Evolutionary conservation across 2,888 invertebrate species (phyloP), one percentile per base, ranked within the genome.

Genomic region (Molorchus minor): DNA sequence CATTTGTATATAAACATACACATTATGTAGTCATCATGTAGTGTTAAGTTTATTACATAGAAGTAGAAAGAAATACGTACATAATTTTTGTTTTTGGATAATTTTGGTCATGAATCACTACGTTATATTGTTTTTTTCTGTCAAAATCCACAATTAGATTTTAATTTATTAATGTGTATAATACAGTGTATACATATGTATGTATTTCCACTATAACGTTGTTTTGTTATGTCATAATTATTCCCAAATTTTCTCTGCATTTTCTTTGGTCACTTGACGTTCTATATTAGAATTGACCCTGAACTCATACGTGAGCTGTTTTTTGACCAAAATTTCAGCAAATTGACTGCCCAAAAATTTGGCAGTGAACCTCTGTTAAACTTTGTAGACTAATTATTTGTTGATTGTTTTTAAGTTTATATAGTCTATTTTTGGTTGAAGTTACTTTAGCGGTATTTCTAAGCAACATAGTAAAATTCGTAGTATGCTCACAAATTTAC

Each of bases 331-430:
- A 56, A 20, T 40, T 57, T 30, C 47, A 64, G 62, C 58, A 56
- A 60, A 62, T 30, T 51, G 38, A n/a, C 68, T 67, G 67, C 65
- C 65, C 55, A 40, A 60, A 44, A 49, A 44, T 29, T 20, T 55
- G 71, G 75, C 77, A 76, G 76, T 74, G 69, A 72, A 71, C 72
- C 75, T 74, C 73, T 79, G 78, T 78, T 79, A 78, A 75, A 76
- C 55, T 74, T 72, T 77, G 76, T 77, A 78, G 77, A 76, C 72
- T 77, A 69, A 71, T 67, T 71, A 77, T 77, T 80, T 80, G 80
- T 80, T 80, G 80, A 79, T 80, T 80, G 80, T 80, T 80, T 80
- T 80, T 79, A 80, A 80, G 79, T 80, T 80, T 80, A 80, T 80
- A 80, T 80, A 80, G 80, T 80, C 77, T 80, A 80, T 80, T 80